A percentile compares a stretch with the other conserved stretches of the same genome.
Evolutionary conservation across 2,113 vertebrate genomes (phyloP).

Genomic region (Ailurus styani): DNA sequence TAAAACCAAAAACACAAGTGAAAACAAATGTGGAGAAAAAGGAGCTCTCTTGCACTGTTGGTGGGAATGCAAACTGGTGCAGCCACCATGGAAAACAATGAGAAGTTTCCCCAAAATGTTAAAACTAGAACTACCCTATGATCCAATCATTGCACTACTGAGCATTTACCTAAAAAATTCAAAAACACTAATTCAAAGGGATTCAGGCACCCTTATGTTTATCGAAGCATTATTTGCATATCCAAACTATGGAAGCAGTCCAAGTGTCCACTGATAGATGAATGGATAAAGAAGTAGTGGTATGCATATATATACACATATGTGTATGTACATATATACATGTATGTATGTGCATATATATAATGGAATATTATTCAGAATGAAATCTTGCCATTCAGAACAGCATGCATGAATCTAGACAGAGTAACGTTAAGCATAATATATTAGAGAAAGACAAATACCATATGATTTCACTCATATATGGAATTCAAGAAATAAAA

Average conservation of each 20-base stretch:
- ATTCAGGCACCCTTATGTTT: not conserved
- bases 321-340: too few relatives aligned
- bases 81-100: not conserved
- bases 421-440: not conserved
- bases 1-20: not conserved
- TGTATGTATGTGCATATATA: too few relatives aligned
- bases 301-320: too few relatives aligned
- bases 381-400: not conserved
- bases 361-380: not conserved
- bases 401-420: not conserved
- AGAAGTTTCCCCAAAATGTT: not conserved
- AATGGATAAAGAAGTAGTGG: too few relatives aligned
- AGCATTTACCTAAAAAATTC: not conserved
- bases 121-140: not conserved
- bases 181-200: not conserved
- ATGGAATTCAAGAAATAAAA: not conserved
- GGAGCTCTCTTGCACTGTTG: not conserved
- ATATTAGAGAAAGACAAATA: not conserved
- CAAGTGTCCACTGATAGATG: not conserved
- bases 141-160: not conserved
- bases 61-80: not conserved
- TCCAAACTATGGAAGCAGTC: not conserved
- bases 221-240: not conserved
- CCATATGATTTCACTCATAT: not conserved
- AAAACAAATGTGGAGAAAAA: not conserved